Evolutionary conservation across 2,113 vertebrate species (phyloP).

Genomic region (Petaurus breviceps): DNA sequence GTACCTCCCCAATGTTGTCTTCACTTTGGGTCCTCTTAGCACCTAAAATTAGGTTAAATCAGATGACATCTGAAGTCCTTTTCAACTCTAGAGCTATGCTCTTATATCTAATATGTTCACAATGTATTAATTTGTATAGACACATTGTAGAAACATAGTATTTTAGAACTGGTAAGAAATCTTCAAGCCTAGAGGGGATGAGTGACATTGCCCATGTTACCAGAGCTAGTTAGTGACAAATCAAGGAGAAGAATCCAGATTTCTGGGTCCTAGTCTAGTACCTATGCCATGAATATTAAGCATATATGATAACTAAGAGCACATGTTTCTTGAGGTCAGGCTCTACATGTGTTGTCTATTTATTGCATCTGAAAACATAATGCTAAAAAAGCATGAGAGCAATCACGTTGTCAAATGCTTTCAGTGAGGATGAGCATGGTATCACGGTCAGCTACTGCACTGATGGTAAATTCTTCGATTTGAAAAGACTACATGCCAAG

Average conservation of each 20-base stretch:
- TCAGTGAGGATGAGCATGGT: too few relatives aligned
- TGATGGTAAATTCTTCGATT: too few relatives aligned
- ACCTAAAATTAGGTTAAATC: neutral
- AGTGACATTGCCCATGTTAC: neutral
- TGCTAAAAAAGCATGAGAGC: too few relatives aligned
- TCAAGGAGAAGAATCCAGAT: neutral
- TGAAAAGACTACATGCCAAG: too few relatives aligned
- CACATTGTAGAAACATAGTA: neutral
- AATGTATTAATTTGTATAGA: neutral
- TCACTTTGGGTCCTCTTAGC: neutral
- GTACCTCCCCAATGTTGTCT: neutral
- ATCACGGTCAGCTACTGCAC: too few relatives aligned
- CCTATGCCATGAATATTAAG: neutral
- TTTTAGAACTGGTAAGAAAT: neutral
- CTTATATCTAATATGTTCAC: neutral
- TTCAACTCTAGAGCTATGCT: neutral
- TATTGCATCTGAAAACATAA: neutral
- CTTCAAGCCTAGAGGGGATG: neutral
- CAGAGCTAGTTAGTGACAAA: neutral
- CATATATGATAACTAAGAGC: neutral
- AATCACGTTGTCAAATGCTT: too few relatives aligned
- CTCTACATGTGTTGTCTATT: neutral
- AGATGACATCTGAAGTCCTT: neutral
- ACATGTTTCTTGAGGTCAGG: neutral
- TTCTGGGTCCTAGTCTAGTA: neutral